Percentiles rank a stretch among this genome's conserved stretches.
phyloP scores from a whole-genome alignment of 1,140 invertebrate genomes.

The Coptotermes formosanus region DNA sequence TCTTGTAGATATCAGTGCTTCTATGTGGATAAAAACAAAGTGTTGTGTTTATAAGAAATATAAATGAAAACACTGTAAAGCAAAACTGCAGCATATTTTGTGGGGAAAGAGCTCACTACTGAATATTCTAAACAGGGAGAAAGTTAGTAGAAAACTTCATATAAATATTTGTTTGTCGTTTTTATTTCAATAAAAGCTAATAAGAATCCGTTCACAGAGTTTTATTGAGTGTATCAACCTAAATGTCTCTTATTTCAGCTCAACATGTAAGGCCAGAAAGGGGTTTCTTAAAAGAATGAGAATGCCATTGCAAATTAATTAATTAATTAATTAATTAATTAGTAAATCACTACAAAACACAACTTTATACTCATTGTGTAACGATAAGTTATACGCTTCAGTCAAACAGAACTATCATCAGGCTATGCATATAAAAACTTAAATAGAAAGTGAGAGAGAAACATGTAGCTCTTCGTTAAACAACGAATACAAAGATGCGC shows the following conservation, averaged over 20 bases:
- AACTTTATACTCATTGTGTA: no score
- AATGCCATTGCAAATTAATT: no score
- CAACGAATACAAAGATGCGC: no score
- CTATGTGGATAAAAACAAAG: conserved; percentile 25
- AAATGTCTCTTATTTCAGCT: not conserved
- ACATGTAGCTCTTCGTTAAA: no score
- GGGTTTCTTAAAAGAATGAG: no score
- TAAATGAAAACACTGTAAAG: conserved; percentile 31
- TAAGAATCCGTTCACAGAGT: conserved; percentile 4
- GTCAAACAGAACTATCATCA: no score
- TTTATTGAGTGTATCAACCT: not conserved
- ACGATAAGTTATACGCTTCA: no score
- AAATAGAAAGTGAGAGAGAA: no score
- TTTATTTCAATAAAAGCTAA: conserved; percentile 36
- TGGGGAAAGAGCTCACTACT: conserved; percentile 33
- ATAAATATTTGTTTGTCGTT: conserved; percentile 36
- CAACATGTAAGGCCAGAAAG: no score
- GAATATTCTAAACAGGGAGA: conserved; percentile 35
- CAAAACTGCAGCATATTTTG: conserved; percentile 34
- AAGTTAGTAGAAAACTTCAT: conserved; percentile 34
- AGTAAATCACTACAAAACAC: no score
- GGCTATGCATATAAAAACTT: no score
- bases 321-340: no score
- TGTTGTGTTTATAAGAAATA: conserved; percentile 31
- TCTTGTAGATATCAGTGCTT: conserved; percentile 33